These are phyloP conservation scores for Helicoverpa armigera DNA, from an alignment of 1,140 invertebrate genomes.

Conservation along the genomic window DNA sequence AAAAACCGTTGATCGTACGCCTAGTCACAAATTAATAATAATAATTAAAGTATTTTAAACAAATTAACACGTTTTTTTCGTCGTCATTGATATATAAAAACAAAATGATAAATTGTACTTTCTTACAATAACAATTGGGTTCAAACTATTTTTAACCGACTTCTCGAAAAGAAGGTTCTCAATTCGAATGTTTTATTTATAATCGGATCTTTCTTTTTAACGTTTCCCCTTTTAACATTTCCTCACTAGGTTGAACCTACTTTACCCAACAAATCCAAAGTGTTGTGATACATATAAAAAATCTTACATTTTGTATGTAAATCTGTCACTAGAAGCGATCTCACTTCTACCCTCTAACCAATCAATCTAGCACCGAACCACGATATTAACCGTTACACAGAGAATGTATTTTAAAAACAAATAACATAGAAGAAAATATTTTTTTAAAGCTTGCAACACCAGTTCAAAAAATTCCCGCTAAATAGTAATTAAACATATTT, in stretches of 20 bases:
- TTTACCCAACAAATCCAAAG: no score
- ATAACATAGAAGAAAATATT: not conserved
- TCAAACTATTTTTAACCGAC: not conserved
- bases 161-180: no score
- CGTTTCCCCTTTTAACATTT: no score
- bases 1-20: not conserved
- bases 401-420: conserved; percentile 37
- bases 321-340: not conserved
- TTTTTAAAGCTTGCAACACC: not conserved
- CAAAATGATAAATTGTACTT: conserved; percentile 8
- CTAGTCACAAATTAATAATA: not conserved
- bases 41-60: conserved; percentile 1
- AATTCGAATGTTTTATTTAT: no score
- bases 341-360: conserved; percentile 19
- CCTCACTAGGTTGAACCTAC: no score
- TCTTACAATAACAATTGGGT: conserved; percentile 2
- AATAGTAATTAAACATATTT: no score
- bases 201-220: no score
- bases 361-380: conserved; percentile 38
- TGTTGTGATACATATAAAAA: no score
- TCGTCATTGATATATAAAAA: not conserved
- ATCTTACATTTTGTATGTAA: no score
- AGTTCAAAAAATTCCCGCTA: no score
- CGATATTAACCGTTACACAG: conserved; percentile 44
- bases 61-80: conserved; percentile 12